These are phyloP conservation scores for Athetis lepigone DNA, from an alignment of 2,888 invertebrate genomes.

Conservation along the genomic window DNA sequence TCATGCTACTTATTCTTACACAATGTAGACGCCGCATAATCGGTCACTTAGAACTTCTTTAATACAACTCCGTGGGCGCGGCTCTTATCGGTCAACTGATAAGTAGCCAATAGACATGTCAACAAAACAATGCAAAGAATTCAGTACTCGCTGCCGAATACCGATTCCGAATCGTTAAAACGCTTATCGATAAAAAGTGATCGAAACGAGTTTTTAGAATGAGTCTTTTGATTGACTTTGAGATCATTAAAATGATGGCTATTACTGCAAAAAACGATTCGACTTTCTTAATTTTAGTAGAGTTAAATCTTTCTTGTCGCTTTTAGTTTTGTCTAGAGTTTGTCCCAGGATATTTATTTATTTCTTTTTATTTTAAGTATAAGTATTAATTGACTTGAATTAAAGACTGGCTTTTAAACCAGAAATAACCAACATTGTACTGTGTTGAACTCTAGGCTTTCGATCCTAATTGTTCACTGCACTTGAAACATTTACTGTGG, in stretches of 20 bases:
- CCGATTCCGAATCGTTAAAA: constrained; percentile 1
- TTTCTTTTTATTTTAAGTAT: no score
- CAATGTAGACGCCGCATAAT: constrained; percentile 5
- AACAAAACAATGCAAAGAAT: constrained; percentile 16
- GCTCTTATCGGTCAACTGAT: constrained; percentile 43
- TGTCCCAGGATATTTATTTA: no score
- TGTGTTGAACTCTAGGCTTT: no score
- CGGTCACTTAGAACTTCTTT: constrained; percentile 10
- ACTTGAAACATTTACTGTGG: no score
- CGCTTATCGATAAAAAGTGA: constrained; percentile 17
- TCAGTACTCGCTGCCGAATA: constrained; percentile 4
- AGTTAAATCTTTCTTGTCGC: no score
- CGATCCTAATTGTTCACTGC: no score
- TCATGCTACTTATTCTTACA: neutral
- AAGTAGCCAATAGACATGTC: constrained; percentile 20
- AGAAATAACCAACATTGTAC: no score
- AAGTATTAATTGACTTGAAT: no score
- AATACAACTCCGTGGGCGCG: neutral
- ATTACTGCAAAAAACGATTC: neutral
- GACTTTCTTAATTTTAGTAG: constrained; percentile 24
- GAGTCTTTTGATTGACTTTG: constrained; percentile 16
- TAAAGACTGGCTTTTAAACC: no score
- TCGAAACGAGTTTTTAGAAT: constrained; percentile 19
- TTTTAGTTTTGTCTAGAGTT: no score
- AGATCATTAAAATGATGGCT: constrained; percentile 8